These are phyloP conservation scores for Mallotus villosus DNA, from an alignment of 2,797 vertebrate species.

Conservation along the genomic window DNA sequence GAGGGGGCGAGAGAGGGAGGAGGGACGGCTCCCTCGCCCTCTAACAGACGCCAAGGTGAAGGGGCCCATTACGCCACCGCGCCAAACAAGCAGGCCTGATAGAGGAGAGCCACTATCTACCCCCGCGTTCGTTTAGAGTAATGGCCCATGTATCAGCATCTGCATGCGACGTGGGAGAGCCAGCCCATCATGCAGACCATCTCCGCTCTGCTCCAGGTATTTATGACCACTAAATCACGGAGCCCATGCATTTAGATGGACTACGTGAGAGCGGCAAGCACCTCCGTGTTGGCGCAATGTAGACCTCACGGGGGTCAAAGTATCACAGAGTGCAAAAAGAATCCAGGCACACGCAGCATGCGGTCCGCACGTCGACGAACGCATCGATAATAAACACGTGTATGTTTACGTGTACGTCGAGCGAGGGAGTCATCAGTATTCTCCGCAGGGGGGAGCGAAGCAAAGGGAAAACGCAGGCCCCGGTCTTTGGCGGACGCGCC, in stretches of 20 bases:
- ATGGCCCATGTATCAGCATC: conserved; percentile 55
- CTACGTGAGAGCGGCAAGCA: conserved; percentile 13
- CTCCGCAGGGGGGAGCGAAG: too few relatives aligned
- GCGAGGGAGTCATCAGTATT: too few relatives aligned
- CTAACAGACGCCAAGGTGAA: conserved; percentile 72
- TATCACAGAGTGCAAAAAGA: not conserved
- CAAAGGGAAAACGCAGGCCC: too few relatives aligned
- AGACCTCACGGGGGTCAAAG: conserved; percentile 25
- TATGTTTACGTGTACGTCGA: conserved; percentile 37
- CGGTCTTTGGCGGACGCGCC: conserved; percentile 34
- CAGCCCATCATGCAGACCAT: conserved; percentile 43
- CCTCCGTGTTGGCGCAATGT: conserved; percentile 33
- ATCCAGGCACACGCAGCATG: not conserved
- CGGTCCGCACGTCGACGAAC: conserved; percentile 17
- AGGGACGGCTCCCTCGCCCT: conserved; percentile 55
- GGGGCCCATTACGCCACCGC: conserved; percentile 65
- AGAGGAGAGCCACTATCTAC: conserved; percentile 47
- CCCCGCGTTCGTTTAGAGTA: conserved; percentile 55
- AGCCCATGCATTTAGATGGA: conserved; percentile 21
- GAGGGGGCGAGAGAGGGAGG: conserved; percentile 1
- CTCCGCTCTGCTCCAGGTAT: conserved; percentile 10
- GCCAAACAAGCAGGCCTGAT: conserved; percentile 65
- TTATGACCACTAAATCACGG: conserved; percentile 48
- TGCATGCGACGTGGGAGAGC: conserved; percentile 47
- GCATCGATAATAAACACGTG: conserved; percentile 31